phyloP scores from a whole-genome alignment of 2,888 invertebrate genomes.

The Oxystoma pomonae region DNA sequence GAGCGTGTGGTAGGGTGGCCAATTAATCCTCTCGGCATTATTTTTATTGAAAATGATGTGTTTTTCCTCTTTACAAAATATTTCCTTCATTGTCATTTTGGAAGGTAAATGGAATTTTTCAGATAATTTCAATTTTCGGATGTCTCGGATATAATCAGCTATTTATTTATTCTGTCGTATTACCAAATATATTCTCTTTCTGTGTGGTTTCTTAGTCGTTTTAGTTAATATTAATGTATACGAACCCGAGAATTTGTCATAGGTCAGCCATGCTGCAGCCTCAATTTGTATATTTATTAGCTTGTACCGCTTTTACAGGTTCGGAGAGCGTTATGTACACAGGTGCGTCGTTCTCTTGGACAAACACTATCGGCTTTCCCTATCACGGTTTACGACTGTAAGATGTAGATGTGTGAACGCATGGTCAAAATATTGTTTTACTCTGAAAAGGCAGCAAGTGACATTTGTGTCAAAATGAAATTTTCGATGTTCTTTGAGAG shows the following conservation, averaged over 20 bases:
- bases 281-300: background rate
- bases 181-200: background rate
- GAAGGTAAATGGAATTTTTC: no score
- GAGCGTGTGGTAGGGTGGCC: no score
- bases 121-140: no score
- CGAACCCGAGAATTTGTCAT: background rate
- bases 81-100: no score
- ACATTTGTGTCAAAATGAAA: no score
- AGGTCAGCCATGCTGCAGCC: background rate
- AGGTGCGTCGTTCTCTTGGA: conserved; percentile 34
- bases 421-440: no score
- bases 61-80: no score
- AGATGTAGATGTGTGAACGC: background rate
- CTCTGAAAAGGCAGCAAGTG: no score
- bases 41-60: no score
- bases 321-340: conserved; percentile 31
- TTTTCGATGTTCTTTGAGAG: no score
- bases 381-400: conserved; percentile 20
- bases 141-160: background rate
- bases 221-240: background rate
- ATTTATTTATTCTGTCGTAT: background rate
- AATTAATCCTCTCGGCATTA: no score
- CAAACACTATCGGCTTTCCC: conserved; percentile 35
- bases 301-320: background rate
- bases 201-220: background rate